phyloP scores from a whole-genome alignment of 2,888 invertebrate genomes.

The Rosalia funebris region DNA sequence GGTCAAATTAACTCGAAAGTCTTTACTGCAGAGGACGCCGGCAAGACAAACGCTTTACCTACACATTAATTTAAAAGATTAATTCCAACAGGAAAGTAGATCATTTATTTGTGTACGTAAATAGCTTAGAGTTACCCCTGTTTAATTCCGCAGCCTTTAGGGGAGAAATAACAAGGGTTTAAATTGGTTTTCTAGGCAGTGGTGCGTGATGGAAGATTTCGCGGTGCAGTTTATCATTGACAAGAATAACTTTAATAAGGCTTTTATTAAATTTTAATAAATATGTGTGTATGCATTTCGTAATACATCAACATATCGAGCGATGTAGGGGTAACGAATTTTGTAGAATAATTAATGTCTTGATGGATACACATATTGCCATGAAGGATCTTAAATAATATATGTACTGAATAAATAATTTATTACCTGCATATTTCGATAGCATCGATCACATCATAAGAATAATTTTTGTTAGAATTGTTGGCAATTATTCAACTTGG shows the following conservation, averaged over 20 bases:
- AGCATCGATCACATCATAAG: too few species aligned
- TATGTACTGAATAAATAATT: too few species aligned
- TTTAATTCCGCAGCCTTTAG: slow-evolving; percentile 9
- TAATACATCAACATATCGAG: too few species aligned
- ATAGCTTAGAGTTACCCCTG: slow-evolving; percentile 15
- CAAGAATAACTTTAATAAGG: background rate
- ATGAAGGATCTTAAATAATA: too few species aligned
- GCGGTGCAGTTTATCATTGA: background rate
- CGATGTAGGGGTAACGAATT: too few species aligned
- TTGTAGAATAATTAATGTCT: too few species aligned
- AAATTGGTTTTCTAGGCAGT: slow-evolving; percentile 17
- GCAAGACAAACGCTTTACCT: background rate
- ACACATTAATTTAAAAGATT: slow-evolving; percentile 9
- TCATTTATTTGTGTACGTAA: slow-evolving; percentile 15
- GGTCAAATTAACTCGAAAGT: background rate
- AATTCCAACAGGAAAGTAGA: slow-evolving; percentile 16
- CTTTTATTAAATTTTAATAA: too few species aligned
- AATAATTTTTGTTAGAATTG: too few species aligned
- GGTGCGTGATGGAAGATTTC: background rate
- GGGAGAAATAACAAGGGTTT: slow-evolving; percentile 12
- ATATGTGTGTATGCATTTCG: background rate
- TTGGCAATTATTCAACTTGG: too few species aligned
- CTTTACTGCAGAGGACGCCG: background rate
- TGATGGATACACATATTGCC: too few species aligned
- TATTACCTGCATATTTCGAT: too few species aligned